A percentile compares a stretch with the other conserved stretches of the same genome.
These are phyloP conservation scores for Bolinopsis microptera DNA, from an alignment of 37 sponge, comb jelly and placozoan genomes.

Conservation along the genomic window DNA sequence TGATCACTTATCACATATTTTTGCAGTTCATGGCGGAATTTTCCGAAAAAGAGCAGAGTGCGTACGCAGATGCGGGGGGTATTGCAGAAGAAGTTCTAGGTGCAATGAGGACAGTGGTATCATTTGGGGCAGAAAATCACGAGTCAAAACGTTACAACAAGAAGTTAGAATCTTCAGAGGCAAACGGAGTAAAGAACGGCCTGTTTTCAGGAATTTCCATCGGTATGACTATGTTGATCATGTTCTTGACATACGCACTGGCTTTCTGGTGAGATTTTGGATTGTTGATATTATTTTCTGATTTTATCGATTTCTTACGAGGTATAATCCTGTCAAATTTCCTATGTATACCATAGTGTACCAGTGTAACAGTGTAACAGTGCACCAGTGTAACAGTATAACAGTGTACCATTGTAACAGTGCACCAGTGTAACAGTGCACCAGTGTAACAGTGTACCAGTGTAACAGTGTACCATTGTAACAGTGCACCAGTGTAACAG, in stretches of 20 bases:
- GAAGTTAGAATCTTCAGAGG: constrained; percentile 70
- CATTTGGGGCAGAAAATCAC: constrained; percentile 82
- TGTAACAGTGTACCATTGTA: no score
- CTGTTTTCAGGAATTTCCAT: constrained; percentile 64
- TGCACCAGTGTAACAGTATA: no score
- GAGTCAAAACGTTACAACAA: constrained; percentile 58
- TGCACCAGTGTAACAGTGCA: no score
- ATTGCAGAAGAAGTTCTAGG: constrained; percentile 88
- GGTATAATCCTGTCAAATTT: no score
- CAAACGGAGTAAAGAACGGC: constrained; percentile 69
- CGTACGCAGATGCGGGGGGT: constrained; percentile 89
- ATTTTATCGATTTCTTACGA: background rate
- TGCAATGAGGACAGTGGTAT: constrained; percentile 86
- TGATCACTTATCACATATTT: no score
- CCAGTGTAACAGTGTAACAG: no score
- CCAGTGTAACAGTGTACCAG: no score
- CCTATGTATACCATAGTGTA: no score
- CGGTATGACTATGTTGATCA: constrained; percentile 66
- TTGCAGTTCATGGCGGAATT: constrained; percentile 68
- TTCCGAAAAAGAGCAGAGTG: constrained; percentile 76
- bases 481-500: no score
- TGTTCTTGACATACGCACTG: constrained; percentile 76
- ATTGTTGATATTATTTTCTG: no score
- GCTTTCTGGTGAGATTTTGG: constrained; percentile 76
- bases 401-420: no score